Percentiles rank a stretch among this genome's conserved stretches.
These are phyloP conservation scores for rabbit (Oryctolagus cuniculus) DNA, from an alignment of 2,113 vertebrate species.

Conservation along the genomic window mOryCun1.1 NC_091434.1:19711001-19711500, in stretches of 20 bases:
- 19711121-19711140: background rate
- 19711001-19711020: constrained; percentile 50
- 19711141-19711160: background rate
- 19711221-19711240: constrained; percentile 26
- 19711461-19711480: background rate
- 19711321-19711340: background rate
- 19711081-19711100: constrained; percentile 39
- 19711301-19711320: background rate
- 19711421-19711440: background rate
- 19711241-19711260: background rate
- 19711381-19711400: background rate
- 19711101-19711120: background rate
- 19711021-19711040: background rate
- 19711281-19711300: constrained; percentile 33
- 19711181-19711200: background rate
- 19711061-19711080: background rate
- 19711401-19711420: background rate
- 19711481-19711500: background rate
- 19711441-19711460: background rate
- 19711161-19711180: background rate
- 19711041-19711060: background rate
- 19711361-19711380: background rate
- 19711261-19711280: background rate
- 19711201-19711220: background rate
- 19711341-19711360: background rate